Evolutionary conservation across 2,113 vertebrate species (phyloP).

Genomic region (Coptodon bakossiorum): DNA sequence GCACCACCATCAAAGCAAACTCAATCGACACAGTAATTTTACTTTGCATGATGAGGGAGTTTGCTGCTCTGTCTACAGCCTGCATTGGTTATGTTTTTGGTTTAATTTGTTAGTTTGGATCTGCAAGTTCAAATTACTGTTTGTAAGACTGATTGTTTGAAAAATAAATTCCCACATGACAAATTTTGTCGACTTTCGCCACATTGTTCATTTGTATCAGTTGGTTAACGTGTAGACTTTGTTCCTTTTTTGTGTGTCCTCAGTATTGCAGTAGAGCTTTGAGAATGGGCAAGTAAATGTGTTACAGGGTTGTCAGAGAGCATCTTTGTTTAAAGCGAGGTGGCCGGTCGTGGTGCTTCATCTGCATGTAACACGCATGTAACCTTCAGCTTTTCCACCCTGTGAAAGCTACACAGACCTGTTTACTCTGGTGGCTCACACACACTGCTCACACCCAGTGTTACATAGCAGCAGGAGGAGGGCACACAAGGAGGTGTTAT

Average conservation of each 20-base stretch:
- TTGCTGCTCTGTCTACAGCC: neutral
- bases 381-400: neutral
- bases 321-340: neutral
- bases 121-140: neutral
- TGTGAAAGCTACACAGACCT: neutral
- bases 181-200: neutral
- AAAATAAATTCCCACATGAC: neutral
- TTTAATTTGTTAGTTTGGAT: neutral
- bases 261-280: neutral
- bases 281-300: neutral
- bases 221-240: neutral
- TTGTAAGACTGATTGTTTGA: neutral
- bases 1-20: neutral
- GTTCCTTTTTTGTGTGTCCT: neutral
- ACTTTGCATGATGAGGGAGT: neutral
- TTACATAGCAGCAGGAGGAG: constrained; percentile 24
- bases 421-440: neutral
- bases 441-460: neutral
- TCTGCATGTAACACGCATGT: neutral
- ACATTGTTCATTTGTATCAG: neutral
- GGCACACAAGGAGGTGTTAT: constrained; percentile 14
- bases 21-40: neutral
- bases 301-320: neutral
- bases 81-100: neutral
- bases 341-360: neutral